Evolutionary conservation across 35 echinoderm and acorn worm genomes (phyloP).

Genomic region (Ptychodera flava): DNA sequence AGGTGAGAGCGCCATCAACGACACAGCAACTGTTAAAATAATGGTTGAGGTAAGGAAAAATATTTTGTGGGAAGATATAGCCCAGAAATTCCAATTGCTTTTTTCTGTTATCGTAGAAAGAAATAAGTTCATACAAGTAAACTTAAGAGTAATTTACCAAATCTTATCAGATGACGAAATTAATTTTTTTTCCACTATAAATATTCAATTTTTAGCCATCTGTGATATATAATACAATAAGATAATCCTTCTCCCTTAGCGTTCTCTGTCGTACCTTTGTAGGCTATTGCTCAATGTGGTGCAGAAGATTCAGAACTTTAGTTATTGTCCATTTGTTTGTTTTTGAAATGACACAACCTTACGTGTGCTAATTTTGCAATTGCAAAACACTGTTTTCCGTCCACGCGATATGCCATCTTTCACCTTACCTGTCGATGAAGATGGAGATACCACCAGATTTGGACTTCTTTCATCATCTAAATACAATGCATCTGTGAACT

Average conservation of each 20-base stretch:
- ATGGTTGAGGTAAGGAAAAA: background rate
- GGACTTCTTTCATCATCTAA: background rate
- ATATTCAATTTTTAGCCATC: background rate
- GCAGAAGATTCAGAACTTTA: too few species aligned
- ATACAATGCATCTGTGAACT: background rate
- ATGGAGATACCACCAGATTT: background rate
- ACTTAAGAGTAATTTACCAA: background rate
- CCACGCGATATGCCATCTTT: too few species aligned
- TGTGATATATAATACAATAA: background rate
- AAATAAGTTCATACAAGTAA: background rate
- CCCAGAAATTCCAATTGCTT: background rate
- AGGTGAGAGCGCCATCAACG: background rate
- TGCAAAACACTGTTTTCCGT: too few species aligned
- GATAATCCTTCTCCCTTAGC: too few species aligned
- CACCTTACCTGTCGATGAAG: background rate
- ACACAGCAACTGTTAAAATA: background rate
- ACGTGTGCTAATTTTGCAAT: too few species aligned
- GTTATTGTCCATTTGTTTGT: background rate
- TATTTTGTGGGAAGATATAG: background rate
- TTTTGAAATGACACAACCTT: background rate
- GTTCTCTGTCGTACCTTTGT: too few species aligned
- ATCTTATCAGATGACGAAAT: background rate
- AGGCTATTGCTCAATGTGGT: too few species aligned
- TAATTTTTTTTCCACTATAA: background rate
- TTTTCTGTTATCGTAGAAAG: background rate